Percentiles rank a stretch among this genome's conserved stretches.
Conservation (phyloP, 2,797 vertebrate species). For the Peromyscus nudipes region DNA sequence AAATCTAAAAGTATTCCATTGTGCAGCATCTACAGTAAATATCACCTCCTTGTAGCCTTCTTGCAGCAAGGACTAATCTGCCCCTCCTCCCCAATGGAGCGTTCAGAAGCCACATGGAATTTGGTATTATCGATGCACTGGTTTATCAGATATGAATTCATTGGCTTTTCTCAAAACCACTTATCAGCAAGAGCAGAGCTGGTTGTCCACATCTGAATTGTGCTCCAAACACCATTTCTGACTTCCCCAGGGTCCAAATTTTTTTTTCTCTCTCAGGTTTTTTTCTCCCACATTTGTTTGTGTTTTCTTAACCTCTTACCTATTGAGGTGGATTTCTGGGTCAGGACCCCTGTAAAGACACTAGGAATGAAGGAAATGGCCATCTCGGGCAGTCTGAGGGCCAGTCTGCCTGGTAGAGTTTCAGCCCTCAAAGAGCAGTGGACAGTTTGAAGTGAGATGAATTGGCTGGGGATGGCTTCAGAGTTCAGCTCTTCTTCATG, state of each 20-base stretch:
- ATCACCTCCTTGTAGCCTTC: conserved; percentile 27
- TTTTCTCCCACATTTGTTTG: conserved; percentile 85
- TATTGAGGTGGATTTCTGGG: conserved; percentile 88
- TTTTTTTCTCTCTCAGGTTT: conserved; percentile 84
- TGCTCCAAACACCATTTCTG: conserved; percentile 81
- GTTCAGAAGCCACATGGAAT: conserved; percentile 83
- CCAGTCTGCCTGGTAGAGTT: conserved; percentile 79
- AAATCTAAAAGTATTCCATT: conserved; percentile 65
- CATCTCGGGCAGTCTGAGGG: conserved; percentile 72
- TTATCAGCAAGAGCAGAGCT: conserved; percentile 82
- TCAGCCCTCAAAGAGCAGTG: conserved; percentile 80
- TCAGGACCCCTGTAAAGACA: conserved; percentile 87
- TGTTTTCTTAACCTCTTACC: conserved; percentile 87
- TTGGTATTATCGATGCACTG: conserved; percentile 78
- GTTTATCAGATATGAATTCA: conserved; percentile 83
- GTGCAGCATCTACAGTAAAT: conserved; percentile 54
- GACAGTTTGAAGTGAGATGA: conserved; percentile 80
- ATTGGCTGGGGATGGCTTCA: conserved; percentile 46
- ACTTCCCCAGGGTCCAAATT: conserved; percentile 78
- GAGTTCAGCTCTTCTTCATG: conserved; percentile 30
- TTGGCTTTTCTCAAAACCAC: conserved; percentile 86
- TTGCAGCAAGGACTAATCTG: conserved; percentile 42
- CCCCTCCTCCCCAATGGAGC: conserved; percentile 53
- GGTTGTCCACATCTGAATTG: conserved; percentile 82
- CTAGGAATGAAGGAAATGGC: conserved; percentile 85